Evolutionary conservation across 2,797 vertebrate genomes (phyloP).

Genomic region (Falco concolor): DNA sequence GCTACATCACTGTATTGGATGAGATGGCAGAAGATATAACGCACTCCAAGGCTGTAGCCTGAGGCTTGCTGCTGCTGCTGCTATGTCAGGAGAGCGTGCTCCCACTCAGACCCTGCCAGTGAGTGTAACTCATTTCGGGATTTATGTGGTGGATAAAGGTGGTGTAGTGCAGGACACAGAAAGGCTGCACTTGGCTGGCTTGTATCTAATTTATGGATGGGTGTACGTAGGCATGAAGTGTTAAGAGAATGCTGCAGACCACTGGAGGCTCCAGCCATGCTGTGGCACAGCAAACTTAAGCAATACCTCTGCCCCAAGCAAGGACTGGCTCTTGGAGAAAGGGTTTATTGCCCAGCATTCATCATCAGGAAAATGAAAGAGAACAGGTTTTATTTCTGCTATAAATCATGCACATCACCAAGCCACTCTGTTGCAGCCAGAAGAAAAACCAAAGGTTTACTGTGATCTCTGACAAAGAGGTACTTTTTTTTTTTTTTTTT

Average conservation of each 20-base stretch:
- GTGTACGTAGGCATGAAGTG: neutral
- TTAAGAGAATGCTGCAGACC: neutral
- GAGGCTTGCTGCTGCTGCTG: neutral
- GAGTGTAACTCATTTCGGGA: neutral
- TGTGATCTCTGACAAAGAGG: neutral
- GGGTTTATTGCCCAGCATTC: slow-evolving; percentile 4
- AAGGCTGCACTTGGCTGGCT: neutral
- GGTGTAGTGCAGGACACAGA: neutral
- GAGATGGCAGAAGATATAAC: neutral
- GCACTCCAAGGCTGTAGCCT: neutral
- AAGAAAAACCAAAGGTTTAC: neutral
- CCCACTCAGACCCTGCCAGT: neutral
- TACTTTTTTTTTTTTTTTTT: neutral
- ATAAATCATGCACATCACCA: neutral
- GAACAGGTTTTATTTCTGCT: slow-evolving; percentile 14
- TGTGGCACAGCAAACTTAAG: neutral
- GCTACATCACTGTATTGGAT: neutral
- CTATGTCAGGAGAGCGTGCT: neutral
- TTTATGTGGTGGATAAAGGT: neutral
- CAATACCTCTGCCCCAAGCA: neutral
- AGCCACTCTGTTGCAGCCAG: neutral
- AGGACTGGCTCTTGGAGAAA: neutral
- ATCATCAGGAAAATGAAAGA: slow-evolving; percentile 15
- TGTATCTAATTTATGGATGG: neutral
- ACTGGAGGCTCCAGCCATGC: neutral